Conservation (phyloP, 2,797 vertebrate species). For the Phataginus tetradactyla region DNA sequence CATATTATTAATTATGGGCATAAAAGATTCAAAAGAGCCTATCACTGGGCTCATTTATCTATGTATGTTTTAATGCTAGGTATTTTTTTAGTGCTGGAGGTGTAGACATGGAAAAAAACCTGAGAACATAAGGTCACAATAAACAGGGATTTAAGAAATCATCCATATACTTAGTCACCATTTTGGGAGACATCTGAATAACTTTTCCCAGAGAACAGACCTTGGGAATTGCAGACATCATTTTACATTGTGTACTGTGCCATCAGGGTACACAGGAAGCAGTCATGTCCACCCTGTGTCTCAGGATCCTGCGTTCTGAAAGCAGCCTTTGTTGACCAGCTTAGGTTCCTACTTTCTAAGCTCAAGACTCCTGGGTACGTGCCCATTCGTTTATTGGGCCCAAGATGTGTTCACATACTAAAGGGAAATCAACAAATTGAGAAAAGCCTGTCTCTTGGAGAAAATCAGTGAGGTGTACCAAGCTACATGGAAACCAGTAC, state of each 20-base stretch:
- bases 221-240: neutral
- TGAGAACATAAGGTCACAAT: neutral
- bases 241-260: rapidly evolving
- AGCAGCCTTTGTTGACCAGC: neutral
- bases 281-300: too few relatives aligned
- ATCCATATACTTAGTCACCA: neutral
- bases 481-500: neutral
- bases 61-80: neutral
- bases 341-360: neutral
- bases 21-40: neutral
- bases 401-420: neutral
- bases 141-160: neutral
- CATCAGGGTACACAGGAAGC: neutral
- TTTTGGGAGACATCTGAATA: neutral
- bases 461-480: neutral
- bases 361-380: neutral
- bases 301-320: neutral
- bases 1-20: neutral
- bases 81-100: neutral
- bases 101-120: neutral
- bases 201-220: neutral
- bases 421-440: neutral
- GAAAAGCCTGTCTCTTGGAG: neutral
- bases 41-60: neutral
- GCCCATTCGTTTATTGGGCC: neutral